Percentiles rank a stretch among this genome's conserved stretches.
Conservation (phyloP, 1,140 invertebrate species). For the Diorhabda carinulata region DNA sequence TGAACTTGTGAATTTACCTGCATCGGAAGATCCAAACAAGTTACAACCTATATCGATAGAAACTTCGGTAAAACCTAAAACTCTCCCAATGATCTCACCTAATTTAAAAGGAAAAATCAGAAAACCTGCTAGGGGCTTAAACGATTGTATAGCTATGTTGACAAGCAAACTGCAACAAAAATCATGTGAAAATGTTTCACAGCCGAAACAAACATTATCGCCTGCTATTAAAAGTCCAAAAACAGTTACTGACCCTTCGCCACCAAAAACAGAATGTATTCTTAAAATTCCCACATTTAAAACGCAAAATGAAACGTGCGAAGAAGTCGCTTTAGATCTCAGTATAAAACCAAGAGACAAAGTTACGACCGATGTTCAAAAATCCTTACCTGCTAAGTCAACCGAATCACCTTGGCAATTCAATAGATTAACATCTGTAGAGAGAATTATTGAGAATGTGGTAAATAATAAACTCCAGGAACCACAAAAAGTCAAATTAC, state of each 20-base stretch:
- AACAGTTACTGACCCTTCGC: constrained; percentile 8
- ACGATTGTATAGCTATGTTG: constrained; percentile 56
- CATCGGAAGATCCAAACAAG: not conserved
- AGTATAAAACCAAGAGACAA: constrained; percentile 24
- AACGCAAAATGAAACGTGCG: constrained; percentile 8
- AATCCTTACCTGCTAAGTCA: not conserved
- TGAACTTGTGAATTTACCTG: not conserved
- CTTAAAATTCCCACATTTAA: constrained; percentile 30
- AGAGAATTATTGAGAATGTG: constrained; percentile 21
- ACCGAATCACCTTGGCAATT: not conserved
- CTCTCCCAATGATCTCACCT: constrained; percentile 26
- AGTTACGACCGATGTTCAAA: not conserved
- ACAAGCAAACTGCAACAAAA: constrained; percentile 48
- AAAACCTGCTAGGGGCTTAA: constrained; percentile 47
- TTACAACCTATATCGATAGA: constrained; percentile 24
- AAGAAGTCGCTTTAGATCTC: constrained; percentile 31
- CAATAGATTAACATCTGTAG: constrained; percentile 12
- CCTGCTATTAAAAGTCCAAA: constrained; percentile 10
- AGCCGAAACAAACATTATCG: constrained; percentile 21
- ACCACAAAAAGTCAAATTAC: not conserved
- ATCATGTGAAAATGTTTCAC: constrained; percentile 17
- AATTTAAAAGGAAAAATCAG: constrained; percentile 45
- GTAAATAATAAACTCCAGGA: constrained; percentile 10
- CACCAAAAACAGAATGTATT: constrained; percentile 27
- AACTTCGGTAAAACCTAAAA: constrained; percentile 27